Conservation (phyloP, 2,888 invertebrate genomes). For the Carabus problematicus region DNA sequence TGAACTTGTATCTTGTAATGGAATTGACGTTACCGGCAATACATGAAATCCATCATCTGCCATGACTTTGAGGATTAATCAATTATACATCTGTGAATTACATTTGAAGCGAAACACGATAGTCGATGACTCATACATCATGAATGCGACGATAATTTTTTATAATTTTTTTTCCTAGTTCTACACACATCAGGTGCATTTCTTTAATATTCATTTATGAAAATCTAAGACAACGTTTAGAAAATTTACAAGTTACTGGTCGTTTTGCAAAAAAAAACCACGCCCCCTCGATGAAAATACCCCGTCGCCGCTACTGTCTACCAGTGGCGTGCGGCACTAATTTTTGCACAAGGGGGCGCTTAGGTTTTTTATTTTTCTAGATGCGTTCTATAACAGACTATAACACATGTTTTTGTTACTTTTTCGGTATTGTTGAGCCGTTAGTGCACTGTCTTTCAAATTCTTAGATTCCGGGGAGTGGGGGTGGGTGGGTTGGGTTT, state of each 20-base stretch:
- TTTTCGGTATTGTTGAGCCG: constrained; percentile 33
- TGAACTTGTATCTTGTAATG: neutral
- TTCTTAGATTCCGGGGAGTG: too few relatives aligned
- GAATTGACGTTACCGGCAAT: neutral
- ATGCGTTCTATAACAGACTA: constrained; percentile 34
- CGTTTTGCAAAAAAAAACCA: constrained; percentile 48
- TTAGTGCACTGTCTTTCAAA: neutral
- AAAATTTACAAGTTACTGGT: constrained; percentile 58
- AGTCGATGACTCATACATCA: constrained; percentile 17
- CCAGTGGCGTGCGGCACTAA: neutral
- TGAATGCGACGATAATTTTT: constrained; percentile 23
- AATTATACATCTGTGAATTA: too few relatives aligned
- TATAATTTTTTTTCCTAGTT: constrained; percentile 6
- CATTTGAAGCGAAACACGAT: constrained; percentile 15
- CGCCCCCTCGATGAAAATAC: neutral
- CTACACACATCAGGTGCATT: constrained; percentile 39
- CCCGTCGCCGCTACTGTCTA: neutral
- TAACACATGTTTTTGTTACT: constrained; percentile 30
- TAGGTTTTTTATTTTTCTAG: neutral
- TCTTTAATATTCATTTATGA: constrained; percentile 43
- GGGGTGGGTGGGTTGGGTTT: too few relatives aligned
- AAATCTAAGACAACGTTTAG: constrained; percentile 54
- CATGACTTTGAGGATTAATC: neutral
- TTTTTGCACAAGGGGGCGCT: neutral
- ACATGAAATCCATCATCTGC: neutral